phyloP scores from a whole-genome alignment of 2,888 invertebrate genomes.

The Chrysina gloriosa region DNA sequence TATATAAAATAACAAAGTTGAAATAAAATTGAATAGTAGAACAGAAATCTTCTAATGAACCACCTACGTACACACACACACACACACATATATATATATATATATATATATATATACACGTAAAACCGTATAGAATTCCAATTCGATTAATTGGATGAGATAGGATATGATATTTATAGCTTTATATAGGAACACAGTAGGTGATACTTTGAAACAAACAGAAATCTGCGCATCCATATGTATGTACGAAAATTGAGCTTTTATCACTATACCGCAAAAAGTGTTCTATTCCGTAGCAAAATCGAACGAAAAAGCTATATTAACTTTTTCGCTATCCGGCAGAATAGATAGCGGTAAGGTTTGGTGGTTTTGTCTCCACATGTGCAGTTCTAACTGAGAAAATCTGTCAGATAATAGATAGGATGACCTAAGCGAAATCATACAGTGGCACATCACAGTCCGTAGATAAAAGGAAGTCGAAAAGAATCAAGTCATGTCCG shows the following conservation, averaged over 20 bases:
- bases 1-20: no score
- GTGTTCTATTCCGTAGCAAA: constrained; percentile 24
- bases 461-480: not conserved
- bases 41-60: no score
- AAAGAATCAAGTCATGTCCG: not conserved
- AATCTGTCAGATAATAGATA: constrained; percentile 35
- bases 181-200: no score
- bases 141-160: no score
- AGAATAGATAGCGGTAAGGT: constrained; percentile 20
- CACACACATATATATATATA: no score
- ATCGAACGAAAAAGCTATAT: constrained; percentile 19
- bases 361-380: constrained; percentile 32
- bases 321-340: constrained; percentile 23
- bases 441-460: not conserved
- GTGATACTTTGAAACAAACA: not conserved
- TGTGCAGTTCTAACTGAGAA: constrained; percentile 23
- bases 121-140: no score
- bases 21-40: no score
- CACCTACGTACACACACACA: no score
- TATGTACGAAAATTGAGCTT: not conserved
- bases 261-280: constrained; percentile 11
- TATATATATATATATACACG: no score
- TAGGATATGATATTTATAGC: no score
- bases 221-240: not conserved
- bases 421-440: constrained; percentile 31